Conservation (phyloP, 2,113 vertebrate genomes). For the Pipra filicauda region DNA sequence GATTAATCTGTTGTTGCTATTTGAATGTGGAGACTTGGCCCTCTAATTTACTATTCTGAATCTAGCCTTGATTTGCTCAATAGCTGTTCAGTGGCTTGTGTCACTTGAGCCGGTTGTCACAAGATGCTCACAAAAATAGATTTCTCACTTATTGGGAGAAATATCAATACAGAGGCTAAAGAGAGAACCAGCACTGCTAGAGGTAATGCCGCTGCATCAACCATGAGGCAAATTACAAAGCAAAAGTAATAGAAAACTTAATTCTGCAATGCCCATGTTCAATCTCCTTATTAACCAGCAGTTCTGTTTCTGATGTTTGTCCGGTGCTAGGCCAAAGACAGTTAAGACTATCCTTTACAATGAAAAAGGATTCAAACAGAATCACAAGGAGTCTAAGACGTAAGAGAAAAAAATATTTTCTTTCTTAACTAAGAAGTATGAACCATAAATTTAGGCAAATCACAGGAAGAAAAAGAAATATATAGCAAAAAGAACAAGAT, state of each 20-base stretch:
- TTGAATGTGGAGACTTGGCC: not conserved
- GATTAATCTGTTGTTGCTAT: not conserved
- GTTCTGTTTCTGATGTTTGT: not conserved
- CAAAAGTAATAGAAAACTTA: not conserved
- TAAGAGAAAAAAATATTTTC: not conserved
- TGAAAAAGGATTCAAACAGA: not conserved
- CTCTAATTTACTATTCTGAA: slow-evolving; percentile 27
- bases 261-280: not conserved
- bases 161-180: slow-evolving; percentile 17
- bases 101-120: not conserved
- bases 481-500: not conserved
- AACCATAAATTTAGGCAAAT: not conserved
- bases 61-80: slow-evolving; percentile 19
- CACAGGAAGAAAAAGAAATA: not conserved
- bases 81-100: slow-evolving; percentile 24
- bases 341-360: not conserved
- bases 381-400: not conserved
- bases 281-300: not conserved
- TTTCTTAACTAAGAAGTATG: not conserved
- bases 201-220: not conserved
- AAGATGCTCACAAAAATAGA: slow-evolving; percentile 39
- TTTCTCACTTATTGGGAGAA: slow-evolving; percentile 38
- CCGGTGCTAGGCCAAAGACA: not conserved
- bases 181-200: not conserved
- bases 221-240: not conserved